Conservation (phyloP, 2,797 vertebrate species). For the Microhierax caerulescens region DNA sequence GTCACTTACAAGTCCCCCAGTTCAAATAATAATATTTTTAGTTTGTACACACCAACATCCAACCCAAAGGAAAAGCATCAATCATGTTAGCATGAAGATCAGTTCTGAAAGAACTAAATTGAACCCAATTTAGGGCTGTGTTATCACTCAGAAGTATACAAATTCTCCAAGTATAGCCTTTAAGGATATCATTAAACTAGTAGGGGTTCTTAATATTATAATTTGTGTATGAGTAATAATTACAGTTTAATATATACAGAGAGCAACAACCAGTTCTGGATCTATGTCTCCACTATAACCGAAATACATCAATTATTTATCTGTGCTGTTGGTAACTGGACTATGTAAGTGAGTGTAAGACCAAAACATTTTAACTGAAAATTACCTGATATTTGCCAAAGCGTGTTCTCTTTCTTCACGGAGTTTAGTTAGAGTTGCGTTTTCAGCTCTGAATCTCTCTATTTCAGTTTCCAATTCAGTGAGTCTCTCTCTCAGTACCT, state of each 20-base stretch:
- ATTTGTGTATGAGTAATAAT: background rate
- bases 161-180: background rate
- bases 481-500: constrained; percentile 85
- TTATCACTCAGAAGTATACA: background rate
- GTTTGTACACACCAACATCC: background rate
- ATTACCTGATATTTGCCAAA: constrained; percentile 84
- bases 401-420: constrained; percentile 83
- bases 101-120: background rate
- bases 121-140: background rate
- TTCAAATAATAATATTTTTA: background rate
- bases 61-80: background rate
- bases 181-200: background rate
- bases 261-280: background rate
- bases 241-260: background rate
- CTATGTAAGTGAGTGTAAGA: background rate
- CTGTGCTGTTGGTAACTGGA: background rate
- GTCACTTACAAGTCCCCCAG: background rate
- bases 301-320: background rate
- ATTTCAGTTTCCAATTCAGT: constrained; percentile 91
- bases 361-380: background rate
- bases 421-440: constrained; percentile 81
- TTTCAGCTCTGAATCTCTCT: constrained; percentile 91
- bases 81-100: background rate
- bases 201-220: background rate
- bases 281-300: background rate